Evolutionary conservation across 2,113 vertebrate genomes (phyloP).

Genomic region (Melanocharis versteri): DNA sequence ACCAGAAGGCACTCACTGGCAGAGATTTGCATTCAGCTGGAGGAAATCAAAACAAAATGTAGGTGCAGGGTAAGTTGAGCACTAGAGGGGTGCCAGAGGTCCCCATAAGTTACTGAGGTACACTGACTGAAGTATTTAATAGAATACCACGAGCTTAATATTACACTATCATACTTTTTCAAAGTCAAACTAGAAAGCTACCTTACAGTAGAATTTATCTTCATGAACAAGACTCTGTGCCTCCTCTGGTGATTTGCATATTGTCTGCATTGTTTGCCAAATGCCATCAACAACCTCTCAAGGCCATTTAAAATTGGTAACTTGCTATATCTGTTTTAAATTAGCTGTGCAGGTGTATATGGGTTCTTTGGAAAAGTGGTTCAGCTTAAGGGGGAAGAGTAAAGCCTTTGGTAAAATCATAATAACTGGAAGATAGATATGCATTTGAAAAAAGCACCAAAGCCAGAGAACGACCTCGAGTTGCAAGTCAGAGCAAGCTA

Average conservation of each 20-base stretch:
- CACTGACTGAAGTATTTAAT: not conserved
- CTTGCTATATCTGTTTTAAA: slow-evolving; percentile 6
- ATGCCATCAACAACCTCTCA: slow-evolving; percentile 39
- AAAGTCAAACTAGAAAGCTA: not conserved
- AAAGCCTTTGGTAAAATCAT: not conserved
- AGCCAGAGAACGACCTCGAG: not conserved
- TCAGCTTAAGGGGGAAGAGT: not conserved
- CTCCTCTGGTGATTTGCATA: not conserved
- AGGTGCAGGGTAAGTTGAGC: not conserved
- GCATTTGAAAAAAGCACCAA: not conserved
- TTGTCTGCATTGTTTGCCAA: slow-evolving; percentile 10
- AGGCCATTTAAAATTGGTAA: slow-evolving; percentile 9
- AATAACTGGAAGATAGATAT: not conserved
- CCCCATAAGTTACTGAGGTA: not conserved
- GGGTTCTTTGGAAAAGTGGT: not conserved
- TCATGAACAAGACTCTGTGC: not conserved
- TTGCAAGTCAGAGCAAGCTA: not conserved
- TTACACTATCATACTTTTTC: not conserved
- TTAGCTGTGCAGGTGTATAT: slow-evolving; percentile 4
- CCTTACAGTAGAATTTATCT: not conserved
- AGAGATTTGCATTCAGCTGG: not conserved
- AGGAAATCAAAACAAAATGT: not conserved
- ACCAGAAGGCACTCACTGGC: not conserved
- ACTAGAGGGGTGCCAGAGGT: not conserved
- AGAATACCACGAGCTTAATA: not conserved